phyloP scores from a whole-genome alignment of 2,797 vertebrate genomes.

The Tympanoctomys barrerae region DNA sequence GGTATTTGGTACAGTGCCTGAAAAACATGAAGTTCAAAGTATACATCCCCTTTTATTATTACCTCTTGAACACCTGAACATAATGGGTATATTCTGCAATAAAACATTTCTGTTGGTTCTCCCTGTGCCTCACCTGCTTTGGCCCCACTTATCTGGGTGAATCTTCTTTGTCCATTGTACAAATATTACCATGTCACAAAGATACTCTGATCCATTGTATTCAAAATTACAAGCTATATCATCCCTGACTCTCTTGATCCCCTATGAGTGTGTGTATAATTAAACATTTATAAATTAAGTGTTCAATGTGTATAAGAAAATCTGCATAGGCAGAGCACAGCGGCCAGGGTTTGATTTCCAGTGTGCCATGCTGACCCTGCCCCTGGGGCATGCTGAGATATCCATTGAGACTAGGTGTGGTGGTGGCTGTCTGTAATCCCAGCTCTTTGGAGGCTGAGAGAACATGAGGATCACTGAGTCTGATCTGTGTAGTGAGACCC shows the following conservation, averaged over 20 bases:
- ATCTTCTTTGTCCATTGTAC: neutral
- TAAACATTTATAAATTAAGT: neutral
- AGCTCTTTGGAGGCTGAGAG: too few species aligned
- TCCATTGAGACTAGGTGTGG: too few species aligned
- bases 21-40: neutral
- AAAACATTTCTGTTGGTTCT: neutral
- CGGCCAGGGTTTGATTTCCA: too few species aligned
- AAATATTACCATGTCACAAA: neutral
- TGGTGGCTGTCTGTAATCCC: too few species aligned
- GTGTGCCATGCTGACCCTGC: too few species aligned
- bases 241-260: neutral
- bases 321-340: too few species aligned
- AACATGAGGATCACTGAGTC: too few species aligned
- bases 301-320: too few species aligned
- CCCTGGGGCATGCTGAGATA: too few species aligned
- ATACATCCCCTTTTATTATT: neutral
- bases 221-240: neutral
- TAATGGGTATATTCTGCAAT: neutral
- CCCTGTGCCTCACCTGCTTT: neutral
- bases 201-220: neutral
- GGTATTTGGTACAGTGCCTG: neutral
- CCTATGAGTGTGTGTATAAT: neutral
- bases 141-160: too few species aligned
- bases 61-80: neutral
- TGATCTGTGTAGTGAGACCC: too few species aligned